Evolutionary conservation across 1,140 invertebrate species (phyloP).

Genomic region (Lanistes nyassanus): DNA sequence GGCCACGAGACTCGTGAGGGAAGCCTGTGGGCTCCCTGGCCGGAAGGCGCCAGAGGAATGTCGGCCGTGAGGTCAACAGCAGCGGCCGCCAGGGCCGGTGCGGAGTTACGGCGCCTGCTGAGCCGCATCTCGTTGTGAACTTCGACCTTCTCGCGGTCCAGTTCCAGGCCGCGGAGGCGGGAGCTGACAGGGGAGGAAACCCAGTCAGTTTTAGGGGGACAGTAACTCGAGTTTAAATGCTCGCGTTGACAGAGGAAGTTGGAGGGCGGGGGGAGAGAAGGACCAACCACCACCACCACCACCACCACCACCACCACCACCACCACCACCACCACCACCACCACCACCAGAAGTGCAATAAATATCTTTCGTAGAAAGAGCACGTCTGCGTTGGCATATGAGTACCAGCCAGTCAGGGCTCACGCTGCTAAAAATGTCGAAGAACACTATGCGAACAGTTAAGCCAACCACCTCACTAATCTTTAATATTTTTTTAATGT

Average conservation of each 20-base stretch:
- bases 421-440: not conserved
- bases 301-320: slow-evolving; percentile 2
- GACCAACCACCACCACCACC: not conserved
- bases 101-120: slow-evolving; percentile 27
- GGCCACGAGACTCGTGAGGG: not conserved
- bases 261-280: too few relatives aligned
- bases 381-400: not conserved
- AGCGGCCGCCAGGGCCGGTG: slow-evolving; percentile 6
- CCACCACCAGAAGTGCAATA: not conserved
- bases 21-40: too few relatives aligned
- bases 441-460: too few relatives aligned
- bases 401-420: not conserved
- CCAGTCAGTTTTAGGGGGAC: not conserved
- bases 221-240: not conserved
- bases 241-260: not conserved
- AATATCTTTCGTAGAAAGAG: not conserved
- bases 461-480: too few relatives aligned
- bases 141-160: slow-evolving; percentile 44
- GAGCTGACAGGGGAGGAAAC: slow-evolving; percentile 20
- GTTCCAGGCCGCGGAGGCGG: slow-evolving; percentile 41
- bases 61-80: not conserved
- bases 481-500: not conserved
- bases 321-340: slow-evolving; percentile 2
- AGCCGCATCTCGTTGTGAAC: slow-evolving; percentile 46
- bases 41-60: too few relatives aligned